Conservation (phyloP, 1,140 invertebrate species). For the Cardiocondyla obscurior region DNA sequence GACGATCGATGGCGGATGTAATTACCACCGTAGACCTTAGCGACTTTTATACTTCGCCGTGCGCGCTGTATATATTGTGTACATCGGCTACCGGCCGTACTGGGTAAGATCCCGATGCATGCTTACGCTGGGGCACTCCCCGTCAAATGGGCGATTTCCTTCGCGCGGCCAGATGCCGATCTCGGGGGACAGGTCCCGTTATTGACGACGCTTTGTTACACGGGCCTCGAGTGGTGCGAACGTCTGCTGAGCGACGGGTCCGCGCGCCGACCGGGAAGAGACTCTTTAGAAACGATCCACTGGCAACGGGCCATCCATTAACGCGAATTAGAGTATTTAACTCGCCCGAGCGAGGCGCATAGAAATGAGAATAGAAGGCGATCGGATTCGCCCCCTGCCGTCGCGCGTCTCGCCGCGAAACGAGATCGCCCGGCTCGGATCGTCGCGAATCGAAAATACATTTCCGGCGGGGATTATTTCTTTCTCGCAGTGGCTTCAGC, state of each 20-base stretch:
- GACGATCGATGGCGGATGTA: conserved; percentile 54
- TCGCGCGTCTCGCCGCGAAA: not conserved
- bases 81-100: not conserved
- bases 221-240: conserved; percentile 5
- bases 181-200: not conserved
- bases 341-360: conserved; percentile 56
- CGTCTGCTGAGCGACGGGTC: conserved; percentile 12
- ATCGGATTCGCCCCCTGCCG: conserved; percentile 5
- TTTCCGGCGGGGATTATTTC: not conserved
- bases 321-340: conserved; percentile 81
- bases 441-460: not conserved
- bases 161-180: conserved; percentile 19
- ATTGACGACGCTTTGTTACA: conserved; percentile 1
- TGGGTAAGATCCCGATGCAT: conserved; percentile 9
- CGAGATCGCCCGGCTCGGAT: conserved; percentile 40
- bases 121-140: conserved; percentile 27
- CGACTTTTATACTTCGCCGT: not conserved
- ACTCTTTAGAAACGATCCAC: conserved; percentile 69
- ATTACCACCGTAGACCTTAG: conserved; percentile 34
- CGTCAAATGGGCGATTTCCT: conserved; percentile 48
- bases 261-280: conserved; percentile 52
- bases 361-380: conserved; percentile 51
- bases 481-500: not conserved
- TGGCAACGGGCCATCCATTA: conserved; percentile 79
- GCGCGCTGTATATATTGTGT: not conserved